phyloP scores from a whole-genome alignment of 2,888 invertebrate genomes.

The Polydrusus cervinus region DNA sequence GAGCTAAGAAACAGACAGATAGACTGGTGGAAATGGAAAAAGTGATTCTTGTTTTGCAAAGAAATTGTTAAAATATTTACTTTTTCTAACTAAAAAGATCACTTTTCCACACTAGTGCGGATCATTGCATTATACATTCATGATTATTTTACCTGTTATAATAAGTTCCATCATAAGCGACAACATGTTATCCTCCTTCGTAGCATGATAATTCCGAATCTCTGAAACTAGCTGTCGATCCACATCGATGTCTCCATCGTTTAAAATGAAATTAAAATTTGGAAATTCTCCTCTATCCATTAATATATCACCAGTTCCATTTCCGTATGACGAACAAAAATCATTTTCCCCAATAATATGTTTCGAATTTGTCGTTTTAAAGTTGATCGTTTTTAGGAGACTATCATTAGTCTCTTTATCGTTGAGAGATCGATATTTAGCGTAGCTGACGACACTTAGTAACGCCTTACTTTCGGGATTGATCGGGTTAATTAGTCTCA shows the following conservation, averaged over 20 bases:
- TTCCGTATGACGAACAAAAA: constrained; percentile 5
- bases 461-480: constrained; percentile 61
- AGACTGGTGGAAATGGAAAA: too few species aligned
- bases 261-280: constrained; percentile 49
- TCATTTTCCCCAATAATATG: constrained; percentile 53
- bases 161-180: constrained; percentile 63
- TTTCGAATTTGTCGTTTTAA: constrained; percentile 57
- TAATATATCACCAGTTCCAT: neutral
- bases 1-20: too few species aligned
- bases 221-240: constrained; percentile 56
- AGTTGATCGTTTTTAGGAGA: constrained; percentile 55
- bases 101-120: too few species aligned
- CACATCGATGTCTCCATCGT: constrained; percentile 31
- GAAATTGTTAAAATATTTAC: too few species aligned
- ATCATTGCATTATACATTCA: too few species aligned
- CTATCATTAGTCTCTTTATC: constrained; percentile 51
- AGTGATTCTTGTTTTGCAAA: too few species aligned
- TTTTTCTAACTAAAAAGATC: too few species aligned
- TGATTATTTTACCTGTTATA: constrained; percentile 44
- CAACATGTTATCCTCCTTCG: constrained; percentile 61
- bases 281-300: constrained; percentile 7
- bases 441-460: constrained; percentile 59
- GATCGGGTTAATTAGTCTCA: constrained; percentile 60
- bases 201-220: constrained; percentile 59
- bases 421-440: constrained; percentile 57